Evolutionary conservation across 2,888 invertebrate genomes (phyloP).

Genomic region (Lucinisca nassula): DNA sequence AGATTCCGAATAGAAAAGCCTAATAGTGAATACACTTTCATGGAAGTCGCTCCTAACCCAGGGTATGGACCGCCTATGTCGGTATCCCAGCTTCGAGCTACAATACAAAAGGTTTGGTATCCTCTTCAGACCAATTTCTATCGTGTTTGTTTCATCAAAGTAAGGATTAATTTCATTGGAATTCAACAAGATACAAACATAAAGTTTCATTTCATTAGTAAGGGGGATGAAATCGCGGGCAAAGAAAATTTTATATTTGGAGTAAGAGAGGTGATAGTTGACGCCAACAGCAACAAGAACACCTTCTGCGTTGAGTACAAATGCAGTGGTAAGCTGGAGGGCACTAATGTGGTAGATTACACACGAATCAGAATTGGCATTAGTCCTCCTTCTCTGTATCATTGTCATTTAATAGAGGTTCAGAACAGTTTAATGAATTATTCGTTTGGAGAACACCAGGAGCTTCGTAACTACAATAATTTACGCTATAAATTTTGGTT

Average conservation of each 20-base stretch:
- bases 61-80: too few relatives aligned
- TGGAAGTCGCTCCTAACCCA: too few relatives aligned
- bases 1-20: not conserved
- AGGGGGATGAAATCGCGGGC: not conserved
- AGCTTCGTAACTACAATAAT: not conserved
- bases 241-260: not conserved
- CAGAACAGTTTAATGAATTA: not conserved
- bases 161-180: not conserved
- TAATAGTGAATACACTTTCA: too few relatives aligned
- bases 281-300: not conserved
- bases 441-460: not conserved
- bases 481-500: not conserved
- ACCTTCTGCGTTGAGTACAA: not conserved
- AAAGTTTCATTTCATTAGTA: not conserved
- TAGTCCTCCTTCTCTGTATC: not conserved
- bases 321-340: not conserved
- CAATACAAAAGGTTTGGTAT: not conserved
- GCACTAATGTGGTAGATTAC: not conserved
- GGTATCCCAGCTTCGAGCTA: too few relatives aligned
- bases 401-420: not conserved
- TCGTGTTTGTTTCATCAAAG: not conserved
- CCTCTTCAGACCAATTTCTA: not conserved
- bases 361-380: not conserved
- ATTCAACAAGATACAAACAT: not conserved
- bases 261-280: not conserved